phyloP scores from a whole-genome alignment of 2,888 invertebrate genomes.

The Argyresthia goedartella region DNA sequence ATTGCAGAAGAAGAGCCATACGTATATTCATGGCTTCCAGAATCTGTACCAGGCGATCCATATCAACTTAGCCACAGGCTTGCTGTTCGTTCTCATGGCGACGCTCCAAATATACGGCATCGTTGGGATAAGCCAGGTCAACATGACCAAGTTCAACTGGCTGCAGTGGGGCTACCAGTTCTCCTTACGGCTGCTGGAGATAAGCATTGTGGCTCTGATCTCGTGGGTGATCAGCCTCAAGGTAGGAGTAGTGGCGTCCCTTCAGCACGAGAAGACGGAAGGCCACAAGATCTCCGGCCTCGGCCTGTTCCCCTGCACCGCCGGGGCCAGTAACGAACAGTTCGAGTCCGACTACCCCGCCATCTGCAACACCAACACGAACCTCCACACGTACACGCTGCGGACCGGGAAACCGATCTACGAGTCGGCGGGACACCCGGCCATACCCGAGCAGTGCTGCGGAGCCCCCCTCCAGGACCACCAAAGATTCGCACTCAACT shows the following conservation, averaged over 20 bases:
- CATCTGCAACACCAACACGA: constrained; percentile 88
- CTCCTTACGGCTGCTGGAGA: constrained; percentile 85
- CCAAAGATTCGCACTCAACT: constrained; percentile 63
- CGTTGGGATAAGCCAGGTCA: constrained; percentile 61
- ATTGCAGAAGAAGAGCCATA: constrained; percentile 81
- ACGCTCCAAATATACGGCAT: constrained; percentile 86
- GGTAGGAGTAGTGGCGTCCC: constrained; percentile 62
- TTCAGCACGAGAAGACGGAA: constrained; percentile 81
- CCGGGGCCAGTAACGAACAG: constrained; percentile 87
- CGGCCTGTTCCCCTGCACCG: constrained; percentile 85
- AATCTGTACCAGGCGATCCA: constrained; percentile 90
- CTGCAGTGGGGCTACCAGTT: constrained; percentile 94
- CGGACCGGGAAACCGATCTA: constrained; percentile 83
- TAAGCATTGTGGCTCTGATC: constrained; percentile 87
- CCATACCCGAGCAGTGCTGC: constrained; percentile 51
- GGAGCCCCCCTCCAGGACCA: constrained; percentile 54
- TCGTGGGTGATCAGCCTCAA: constrained; percentile 89
- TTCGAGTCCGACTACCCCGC: constrained; percentile 88
- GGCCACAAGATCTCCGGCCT: constrained; percentile 79
- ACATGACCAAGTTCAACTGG: constrained; percentile 83
- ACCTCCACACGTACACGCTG: constrained; percentile 85
- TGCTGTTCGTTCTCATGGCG: constrained; percentile 86
- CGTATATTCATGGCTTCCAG: constrained; percentile 83
- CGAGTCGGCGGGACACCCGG: constrained; percentile 67
- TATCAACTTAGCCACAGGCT: constrained; percentile 88